These are phyloP conservation scores for Tamandua tetradactyla DNA, from an alignment of 2,797 vertebrate species.

Conservation along the genomic window DNA sequence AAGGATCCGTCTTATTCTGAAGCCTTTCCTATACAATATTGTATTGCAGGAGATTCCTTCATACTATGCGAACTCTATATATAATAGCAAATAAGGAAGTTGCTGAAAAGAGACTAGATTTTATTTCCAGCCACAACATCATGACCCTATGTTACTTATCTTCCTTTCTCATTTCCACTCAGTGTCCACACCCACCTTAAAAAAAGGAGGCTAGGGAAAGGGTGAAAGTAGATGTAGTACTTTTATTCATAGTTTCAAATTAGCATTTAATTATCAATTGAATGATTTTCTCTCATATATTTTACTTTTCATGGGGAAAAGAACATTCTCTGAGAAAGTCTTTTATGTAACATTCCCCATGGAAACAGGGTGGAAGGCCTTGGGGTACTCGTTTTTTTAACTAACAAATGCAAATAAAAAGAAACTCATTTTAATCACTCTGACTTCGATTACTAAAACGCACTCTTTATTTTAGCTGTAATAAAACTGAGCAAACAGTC, in stretches of 20 bases:
- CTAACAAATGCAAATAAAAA: constrained; percentile 34
- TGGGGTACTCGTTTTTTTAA: not conserved
- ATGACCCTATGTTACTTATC: not conserved
- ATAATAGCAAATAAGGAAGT: not conserved
- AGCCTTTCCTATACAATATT: not conserved
- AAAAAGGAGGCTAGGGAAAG: too few relatives aligned
- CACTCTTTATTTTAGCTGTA: not conserved
- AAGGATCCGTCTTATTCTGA: constrained; percentile 2
- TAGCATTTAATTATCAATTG: not conserved
- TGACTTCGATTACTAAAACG: not conserved
- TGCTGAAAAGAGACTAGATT: not conserved
- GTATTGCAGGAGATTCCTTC: not conserved
- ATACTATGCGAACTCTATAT: not conserved
- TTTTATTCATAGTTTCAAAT: not conserved
- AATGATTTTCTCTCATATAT: not conserved
- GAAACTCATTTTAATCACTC: not conserved
- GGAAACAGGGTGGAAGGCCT: not conserved
- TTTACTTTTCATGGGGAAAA: not conserved
- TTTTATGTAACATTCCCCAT: not conserved
- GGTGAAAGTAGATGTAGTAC: not conserved
- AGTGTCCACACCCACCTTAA: not conserved
- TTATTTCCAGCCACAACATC: not conserved
- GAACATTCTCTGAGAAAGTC: not conserved
- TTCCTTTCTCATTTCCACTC: not conserved
- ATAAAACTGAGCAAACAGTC: constrained; percentile 14